Evolutionary conservation across 23 tunicate genomes (phyloP).

Genomic region (Ciona savignyi): DNA sequence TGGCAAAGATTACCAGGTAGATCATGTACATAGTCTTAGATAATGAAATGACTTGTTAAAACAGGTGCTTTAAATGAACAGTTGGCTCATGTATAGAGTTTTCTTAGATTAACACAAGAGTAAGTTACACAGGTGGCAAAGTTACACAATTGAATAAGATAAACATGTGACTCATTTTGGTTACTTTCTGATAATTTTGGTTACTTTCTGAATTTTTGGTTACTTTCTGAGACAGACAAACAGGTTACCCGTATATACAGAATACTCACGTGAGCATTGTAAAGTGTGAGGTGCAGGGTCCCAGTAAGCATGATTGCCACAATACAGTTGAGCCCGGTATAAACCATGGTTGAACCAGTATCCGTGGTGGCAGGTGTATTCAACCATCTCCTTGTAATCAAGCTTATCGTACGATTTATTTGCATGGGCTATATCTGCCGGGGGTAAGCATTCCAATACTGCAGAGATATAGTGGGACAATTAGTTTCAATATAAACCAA

Average conservation of each 20-base stretch:
- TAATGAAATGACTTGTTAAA: not conserved
- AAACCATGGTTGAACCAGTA: constrained; percentile 34
- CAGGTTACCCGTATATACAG: no score
- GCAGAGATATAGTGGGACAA: not conserved
- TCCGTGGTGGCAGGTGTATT: constrained; percentile 38
- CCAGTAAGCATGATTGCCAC: constrained; percentile 31
- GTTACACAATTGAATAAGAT: no score
- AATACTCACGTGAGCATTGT: constrained; percentile 30
- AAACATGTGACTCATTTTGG: no score
- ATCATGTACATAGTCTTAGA: no score
- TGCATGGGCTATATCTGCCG: constrained; percentile 29
- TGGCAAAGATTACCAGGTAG: no score
- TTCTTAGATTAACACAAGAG: no score
- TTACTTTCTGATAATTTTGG: no score
- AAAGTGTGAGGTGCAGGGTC: constrained; percentile 22
- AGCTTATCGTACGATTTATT: constrained; percentile 1
- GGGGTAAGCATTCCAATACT: constrained; percentile 47
- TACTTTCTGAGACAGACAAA: no score
- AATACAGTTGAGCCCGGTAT: constrained; percentile 14
- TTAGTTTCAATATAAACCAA: not conserved
- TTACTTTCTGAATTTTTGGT: no score
- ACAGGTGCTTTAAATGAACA: no score
- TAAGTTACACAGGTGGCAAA: no score
- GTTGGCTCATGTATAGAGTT: no score
- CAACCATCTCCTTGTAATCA: constrained; percentile 16